Evolutionary conservation across 2,797 vertebrate genomes (phyloP).

Genomic region (Urosaurus nigricauda): DNA sequence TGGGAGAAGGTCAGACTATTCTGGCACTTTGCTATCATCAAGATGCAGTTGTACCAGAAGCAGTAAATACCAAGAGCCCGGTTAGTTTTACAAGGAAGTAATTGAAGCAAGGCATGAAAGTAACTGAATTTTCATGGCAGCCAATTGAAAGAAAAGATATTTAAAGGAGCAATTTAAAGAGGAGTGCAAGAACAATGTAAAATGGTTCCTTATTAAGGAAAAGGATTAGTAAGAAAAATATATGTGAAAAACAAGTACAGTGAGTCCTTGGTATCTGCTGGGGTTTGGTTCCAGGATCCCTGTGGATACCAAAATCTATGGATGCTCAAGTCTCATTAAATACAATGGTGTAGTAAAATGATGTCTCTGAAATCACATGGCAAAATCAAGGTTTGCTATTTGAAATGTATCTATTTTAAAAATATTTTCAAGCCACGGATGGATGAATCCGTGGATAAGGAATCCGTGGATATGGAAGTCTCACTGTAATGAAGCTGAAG

Average conservation of each 20-base stretch:
- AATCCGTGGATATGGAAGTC: too few species aligned
- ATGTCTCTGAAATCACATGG: too few species aligned
- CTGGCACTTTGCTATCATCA: not conserved
- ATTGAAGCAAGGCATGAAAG: not conserved
- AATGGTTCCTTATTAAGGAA: slow-evolving; percentile 5
- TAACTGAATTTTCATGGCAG: not conserved
- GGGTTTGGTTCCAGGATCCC: too few species aligned
- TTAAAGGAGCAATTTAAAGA: not conserved
- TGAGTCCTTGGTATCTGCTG: too few species aligned
- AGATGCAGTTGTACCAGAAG: not conserved
- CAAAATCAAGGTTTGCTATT: too few species aligned
- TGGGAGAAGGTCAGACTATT: slow-evolving; percentile 34
- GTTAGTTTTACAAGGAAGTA: not conserved
- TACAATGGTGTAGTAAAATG: too few species aligned
- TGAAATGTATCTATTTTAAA: too few species aligned
- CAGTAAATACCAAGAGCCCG: not conserved
- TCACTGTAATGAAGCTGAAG: not conserved
- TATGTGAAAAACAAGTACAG: not conserved
- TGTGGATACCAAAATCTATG: too few species aligned
- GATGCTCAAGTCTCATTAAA: too few species aligned
- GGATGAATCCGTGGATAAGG: too few species aligned
- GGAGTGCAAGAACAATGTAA: slow-evolving; percentile 9
- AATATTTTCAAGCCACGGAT: too few species aligned
- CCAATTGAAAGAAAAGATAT: not conserved
- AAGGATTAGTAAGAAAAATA: not conserved